Evolutionary conservation across 2,888 invertebrate genomes (phyloP).

Genomic region (Andrena fulva): DNA sequence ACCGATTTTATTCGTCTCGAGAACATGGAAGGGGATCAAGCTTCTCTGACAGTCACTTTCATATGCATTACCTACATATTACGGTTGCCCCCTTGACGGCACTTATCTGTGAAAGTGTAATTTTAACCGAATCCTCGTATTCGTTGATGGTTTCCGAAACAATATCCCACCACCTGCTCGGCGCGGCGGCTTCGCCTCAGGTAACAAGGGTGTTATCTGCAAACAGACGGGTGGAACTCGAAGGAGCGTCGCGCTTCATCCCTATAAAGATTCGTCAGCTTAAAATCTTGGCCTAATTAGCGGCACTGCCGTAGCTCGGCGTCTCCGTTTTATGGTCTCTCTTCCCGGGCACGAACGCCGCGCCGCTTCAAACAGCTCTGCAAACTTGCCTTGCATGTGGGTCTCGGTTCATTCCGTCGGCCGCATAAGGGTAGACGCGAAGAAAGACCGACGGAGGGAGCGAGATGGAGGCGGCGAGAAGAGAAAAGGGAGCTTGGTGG

Average conservation of each 20-base stretch:
- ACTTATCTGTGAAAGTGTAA: conserved; percentile 9
- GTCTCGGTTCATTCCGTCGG: conserved; percentile 67
- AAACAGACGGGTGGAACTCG: conserved; percentile 36
- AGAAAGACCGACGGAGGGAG: neutral
- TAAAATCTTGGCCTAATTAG: conserved; percentile 73
- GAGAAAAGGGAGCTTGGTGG: conserved; percentile 14
- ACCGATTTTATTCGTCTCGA: no score
- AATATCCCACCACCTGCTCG: conserved; percentile 6
- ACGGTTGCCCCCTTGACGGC: neutral
- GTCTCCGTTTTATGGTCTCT: conserved; percentile 56
- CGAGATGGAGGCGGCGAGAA: neutral
- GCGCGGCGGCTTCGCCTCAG: conserved; percentile 31
- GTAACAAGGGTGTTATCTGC: conserved; percentile 50
- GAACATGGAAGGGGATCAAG: no score
- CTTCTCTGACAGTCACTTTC: no score
- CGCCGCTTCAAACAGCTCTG: conserved; percentile 48
- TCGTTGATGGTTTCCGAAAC: conserved; percentile 3
- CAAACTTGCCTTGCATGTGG: conserved; percentile 67
- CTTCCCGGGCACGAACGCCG: conserved; percentile 32
- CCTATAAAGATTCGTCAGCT: conserved; percentile 62
- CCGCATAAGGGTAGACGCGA: conserved; percentile 26
- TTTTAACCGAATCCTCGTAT: neutral
- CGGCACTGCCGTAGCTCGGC: conserved; percentile 37
- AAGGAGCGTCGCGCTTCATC: conserved; percentile 16
- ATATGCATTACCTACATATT: no score